A percentile compares a stretch with the other conserved stretches of the same genome.
These are phyloP conservation scores for Campoplex capitator DNA, from an alignment of 2,888 invertebrate genomes.

Conservation along the genomic window DNA sequence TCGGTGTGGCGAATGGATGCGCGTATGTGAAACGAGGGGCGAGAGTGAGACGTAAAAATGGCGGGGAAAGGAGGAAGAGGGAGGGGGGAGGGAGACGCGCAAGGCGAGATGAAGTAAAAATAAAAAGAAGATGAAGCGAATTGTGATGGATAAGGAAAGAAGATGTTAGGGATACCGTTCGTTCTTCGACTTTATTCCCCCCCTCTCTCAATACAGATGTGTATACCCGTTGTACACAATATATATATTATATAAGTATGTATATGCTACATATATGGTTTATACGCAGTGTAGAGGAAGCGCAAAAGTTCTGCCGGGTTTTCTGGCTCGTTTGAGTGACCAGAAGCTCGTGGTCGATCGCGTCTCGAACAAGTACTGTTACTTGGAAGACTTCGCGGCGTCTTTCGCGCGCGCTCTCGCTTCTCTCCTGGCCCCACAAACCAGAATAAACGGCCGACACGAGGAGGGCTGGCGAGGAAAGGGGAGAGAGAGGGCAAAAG, in stretches of 20 bases:
- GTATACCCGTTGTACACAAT: not conserved
- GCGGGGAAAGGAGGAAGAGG: constrained; percentile 5
- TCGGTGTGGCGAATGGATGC: constrained; percentile 14
- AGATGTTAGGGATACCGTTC: constrained; percentile 53
- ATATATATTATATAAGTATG: constrained; percentile 1
- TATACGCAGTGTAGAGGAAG: not conserved
- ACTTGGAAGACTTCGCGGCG: constrained; percentile 40
- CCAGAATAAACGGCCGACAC: not conserved
- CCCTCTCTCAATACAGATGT: not conserved
- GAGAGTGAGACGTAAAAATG: constrained; percentile 12
- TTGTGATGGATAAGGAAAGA: constrained; percentile 55
- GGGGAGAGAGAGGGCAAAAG: not conserved
- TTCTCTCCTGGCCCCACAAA: constrained; percentile 36
- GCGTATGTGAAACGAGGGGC: constrained; percentile 14
- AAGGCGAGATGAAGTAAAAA: not conserved
- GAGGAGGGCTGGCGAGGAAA: too few species aligned
- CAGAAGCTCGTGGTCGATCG: constrained; percentile 26
- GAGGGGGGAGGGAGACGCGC: constrained; percentile 9
- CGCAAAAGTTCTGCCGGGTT: constrained; percentile 36
- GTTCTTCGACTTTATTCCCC: constrained; percentile 54
- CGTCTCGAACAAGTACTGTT: constrained; percentile 57
- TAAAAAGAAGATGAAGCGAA: constrained; percentile 18
- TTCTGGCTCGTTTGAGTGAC: constrained; percentile 60
- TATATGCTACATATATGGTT: not conserved
- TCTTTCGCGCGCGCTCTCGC: constrained; percentile 9